Conservation (phyloP, 2,888 invertebrate species). For the Ctenicera cuprea region DNA sequence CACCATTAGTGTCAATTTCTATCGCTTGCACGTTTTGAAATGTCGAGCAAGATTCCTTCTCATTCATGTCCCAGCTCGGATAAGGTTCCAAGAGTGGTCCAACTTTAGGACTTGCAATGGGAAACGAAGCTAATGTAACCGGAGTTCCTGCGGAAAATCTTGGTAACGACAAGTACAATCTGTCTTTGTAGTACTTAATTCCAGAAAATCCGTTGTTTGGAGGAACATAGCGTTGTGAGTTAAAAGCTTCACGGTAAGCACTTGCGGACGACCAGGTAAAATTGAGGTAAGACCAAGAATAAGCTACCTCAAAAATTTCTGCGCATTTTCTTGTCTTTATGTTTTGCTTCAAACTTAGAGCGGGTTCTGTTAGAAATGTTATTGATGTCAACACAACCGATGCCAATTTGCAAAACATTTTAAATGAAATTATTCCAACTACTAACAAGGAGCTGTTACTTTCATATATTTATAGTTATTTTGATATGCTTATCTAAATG, state of each 20-base stretch:
- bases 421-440: too few species aligned
- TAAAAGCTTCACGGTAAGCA: conserved; percentile 75
- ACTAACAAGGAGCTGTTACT: too few species aligned
- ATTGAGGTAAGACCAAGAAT: too few species aligned
- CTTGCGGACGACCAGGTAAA: conserved; percentile 83
- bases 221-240: conserved; percentile 77
- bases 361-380: too few species aligned
- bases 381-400: too few species aligned
- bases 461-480: too few species aligned
- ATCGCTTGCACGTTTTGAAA: conserved; percentile 84
- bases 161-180: conserved; percentile 80
- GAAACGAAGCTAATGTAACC: conserved; percentile 78
- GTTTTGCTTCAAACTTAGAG: too few species aligned
- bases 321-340: too few species aligned
- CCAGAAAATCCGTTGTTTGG: conserved; percentile 81
- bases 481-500: too few species aligned
- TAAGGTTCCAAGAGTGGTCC: conserved; percentile 79
- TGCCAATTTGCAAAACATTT: too few species aligned
- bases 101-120: conserved; percentile 65
- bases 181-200: conserved; percentile 80
- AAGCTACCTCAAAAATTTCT: conserved; percentile 77
- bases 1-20: conserved; percentile 82
- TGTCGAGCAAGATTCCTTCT: conserved; percentile 73
- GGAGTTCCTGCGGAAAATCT: conserved; percentile 81
- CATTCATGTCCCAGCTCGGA: conserved; percentile 82